A percentile compares a stretch with the other conserved stretches of the same genome.
Conservation (phyloP, 2,888 invertebrate genomes). For the Calameuta pallipes region DNA sequence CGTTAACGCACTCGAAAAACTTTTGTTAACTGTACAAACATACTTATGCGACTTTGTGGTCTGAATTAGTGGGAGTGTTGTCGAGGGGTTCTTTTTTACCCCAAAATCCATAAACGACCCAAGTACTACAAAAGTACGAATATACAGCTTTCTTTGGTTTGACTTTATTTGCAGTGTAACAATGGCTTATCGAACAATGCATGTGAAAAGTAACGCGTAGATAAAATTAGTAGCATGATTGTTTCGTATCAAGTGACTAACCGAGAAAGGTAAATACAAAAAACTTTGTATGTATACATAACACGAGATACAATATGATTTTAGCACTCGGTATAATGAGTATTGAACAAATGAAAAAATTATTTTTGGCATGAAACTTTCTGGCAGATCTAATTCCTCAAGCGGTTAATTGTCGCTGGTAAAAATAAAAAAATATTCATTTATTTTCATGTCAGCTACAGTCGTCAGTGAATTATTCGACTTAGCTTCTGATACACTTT, state of each 20-base stretch:
- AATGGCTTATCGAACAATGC: background rate
- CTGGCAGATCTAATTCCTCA: too few relatives aligned
- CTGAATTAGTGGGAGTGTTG: background rate
- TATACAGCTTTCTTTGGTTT: background rate
- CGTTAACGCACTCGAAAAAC: background rate
- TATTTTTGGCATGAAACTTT: too few relatives aligned
- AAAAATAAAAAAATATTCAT: too few relatives aligned
- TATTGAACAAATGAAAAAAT: too few relatives aligned
- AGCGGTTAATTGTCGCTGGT: too few relatives aligned
- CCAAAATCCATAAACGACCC: background rate
- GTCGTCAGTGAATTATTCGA: constrained; percentile 18
- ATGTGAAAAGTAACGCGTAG: too few relatives aligned
- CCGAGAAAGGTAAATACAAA: background rate
- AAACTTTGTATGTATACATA: background rate
- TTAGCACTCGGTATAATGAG: background rate
- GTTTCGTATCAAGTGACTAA: background rate
- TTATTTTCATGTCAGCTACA: constrained; percentile 15
- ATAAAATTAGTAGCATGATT: background rate
- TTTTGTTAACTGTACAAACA: background rate
- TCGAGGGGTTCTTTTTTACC: background rate
- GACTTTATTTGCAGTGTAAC: background rate
- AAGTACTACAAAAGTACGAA: background rate
- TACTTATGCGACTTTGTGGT: background rate
- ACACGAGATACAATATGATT: background rate
- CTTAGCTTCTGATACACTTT: background rate